Evolutionary conservation across 2,888 invertebrate genomes (phyloP).

Genomic region (Torymus tubicola): DNA sequence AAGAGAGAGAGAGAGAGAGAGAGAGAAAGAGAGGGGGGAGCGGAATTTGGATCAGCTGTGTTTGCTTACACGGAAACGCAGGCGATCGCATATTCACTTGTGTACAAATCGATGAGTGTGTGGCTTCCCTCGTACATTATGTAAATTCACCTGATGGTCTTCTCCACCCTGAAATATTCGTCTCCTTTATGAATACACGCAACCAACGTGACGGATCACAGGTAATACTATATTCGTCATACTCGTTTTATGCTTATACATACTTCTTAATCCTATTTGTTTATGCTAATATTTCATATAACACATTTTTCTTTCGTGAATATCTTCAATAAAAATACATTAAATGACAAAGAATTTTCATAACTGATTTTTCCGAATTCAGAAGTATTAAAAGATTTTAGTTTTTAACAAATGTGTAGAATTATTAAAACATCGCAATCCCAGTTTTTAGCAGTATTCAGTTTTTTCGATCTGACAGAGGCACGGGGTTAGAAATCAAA

Average conservation of each 20-base stretch:
- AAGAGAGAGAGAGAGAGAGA: no score
- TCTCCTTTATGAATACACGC: background rate
- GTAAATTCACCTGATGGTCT: conserved; percentile 53
- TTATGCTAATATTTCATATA: conserved; percentile 12
- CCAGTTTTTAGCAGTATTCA: no score
- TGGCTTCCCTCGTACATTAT: conserved; percentile 52
- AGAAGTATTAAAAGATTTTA: no score
- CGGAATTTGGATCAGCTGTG: no score
- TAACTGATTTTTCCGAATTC: no score
- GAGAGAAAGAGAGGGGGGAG: no score
- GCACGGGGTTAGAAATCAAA: no score
- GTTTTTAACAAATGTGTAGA: no score
- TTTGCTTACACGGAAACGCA: no score
- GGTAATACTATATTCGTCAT: conserved; percentile 28
- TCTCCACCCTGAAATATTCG: background rate
- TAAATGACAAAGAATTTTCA: background rate
- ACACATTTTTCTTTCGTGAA: background rate
- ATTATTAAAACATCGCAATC: no score
- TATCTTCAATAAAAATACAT: conserved; percentile 12
- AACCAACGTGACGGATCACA: background rate
- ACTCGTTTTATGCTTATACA: conserved; percentile 12
- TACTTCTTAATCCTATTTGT: conserved; percentile 19
- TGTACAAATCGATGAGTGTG: conserved; percentile 46
- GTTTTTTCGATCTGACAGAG: no score
- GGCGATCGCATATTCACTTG: no score